phyloP scores from a whole-genome alignment of 2,888 invertebrate genomes.

The Arctia plantaginis region DNA sequence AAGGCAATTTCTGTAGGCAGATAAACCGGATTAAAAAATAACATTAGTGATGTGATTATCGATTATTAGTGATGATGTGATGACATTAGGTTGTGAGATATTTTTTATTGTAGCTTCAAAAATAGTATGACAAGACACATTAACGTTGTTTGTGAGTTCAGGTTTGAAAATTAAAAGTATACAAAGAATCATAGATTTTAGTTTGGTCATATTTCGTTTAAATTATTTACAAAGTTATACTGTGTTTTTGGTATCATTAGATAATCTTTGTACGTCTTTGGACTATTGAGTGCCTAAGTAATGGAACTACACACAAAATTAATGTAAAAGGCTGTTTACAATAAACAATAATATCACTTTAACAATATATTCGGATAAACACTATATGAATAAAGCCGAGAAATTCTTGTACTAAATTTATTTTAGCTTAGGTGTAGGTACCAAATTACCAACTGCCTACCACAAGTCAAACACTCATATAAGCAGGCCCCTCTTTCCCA shows the following conservation, averaged over 20 bases:
- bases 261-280: background rate
- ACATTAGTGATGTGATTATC: background rate
- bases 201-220: background rate
- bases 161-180: background rate
- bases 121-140: background rate
- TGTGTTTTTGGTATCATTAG: background rate
- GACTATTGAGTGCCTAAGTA: background rate
- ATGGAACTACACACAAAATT: background rate
- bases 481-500: no score
- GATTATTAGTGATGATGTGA: background rate
- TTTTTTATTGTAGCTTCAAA: background rate
- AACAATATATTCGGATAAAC: background rate
- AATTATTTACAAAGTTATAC: background rate
- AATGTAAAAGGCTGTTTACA: background rate
- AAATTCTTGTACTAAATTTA: background rate
- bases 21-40: background rate
- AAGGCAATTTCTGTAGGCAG: no score
- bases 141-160: background rate
- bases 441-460: slow-evolving; percentile 25
- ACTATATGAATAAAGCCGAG: background rate
- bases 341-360: background rate
- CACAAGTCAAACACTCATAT: slow-evolving; percentile 27
- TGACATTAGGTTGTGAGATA: background rate
- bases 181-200: background rate
- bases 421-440: background rate